Conservation (phyloP, 2,113 vertebrate genomes). For the Collichthys lucidus region DNA sequence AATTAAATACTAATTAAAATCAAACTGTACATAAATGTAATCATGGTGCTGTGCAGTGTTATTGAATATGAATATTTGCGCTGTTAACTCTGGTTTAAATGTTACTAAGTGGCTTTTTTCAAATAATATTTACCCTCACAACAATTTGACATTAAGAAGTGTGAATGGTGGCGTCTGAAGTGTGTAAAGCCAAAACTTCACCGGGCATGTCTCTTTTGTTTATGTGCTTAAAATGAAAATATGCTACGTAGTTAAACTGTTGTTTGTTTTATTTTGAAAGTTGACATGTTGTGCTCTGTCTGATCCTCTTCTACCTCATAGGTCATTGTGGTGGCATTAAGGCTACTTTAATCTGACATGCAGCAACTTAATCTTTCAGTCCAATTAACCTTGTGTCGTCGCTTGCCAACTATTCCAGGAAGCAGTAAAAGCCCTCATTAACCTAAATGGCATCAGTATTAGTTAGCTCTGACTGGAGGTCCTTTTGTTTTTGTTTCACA, state of each 20-base stretch:
- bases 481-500: constrained; percentile 39
- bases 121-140: neutral
- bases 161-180: neutral
- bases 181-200: too few relatives aligned
- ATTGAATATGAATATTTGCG: neutral
- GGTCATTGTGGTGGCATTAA: constrained; percentile 41
- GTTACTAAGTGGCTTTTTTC: constrained; percentile 2
- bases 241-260: too few relatives aligned
- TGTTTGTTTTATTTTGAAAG: too few relatives aligned
- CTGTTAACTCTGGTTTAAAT: neutral
- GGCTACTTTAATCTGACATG: constrained; percentile 53
- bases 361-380: constrained; percentile 73
- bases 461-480: constrained; percentile 5
- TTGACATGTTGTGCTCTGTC: neutral
- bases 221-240: too few relatives aligned
- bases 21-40: neutral
- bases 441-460: constrained; percentile 60
- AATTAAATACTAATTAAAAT: neutral
- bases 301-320: constrained; percentile 28
- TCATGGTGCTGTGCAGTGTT: neutral
- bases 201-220: too few relatives aligned
- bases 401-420: constrained; percentile 65
- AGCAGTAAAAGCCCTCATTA: constrained; percentile 69
- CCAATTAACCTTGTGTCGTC: constrained; percentile 73
- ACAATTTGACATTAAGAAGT: neutral